Evolutionary conservation across 2,888 invertebrate species (phyloP).

Genomic region (Pterobdella sp.): DNA sequence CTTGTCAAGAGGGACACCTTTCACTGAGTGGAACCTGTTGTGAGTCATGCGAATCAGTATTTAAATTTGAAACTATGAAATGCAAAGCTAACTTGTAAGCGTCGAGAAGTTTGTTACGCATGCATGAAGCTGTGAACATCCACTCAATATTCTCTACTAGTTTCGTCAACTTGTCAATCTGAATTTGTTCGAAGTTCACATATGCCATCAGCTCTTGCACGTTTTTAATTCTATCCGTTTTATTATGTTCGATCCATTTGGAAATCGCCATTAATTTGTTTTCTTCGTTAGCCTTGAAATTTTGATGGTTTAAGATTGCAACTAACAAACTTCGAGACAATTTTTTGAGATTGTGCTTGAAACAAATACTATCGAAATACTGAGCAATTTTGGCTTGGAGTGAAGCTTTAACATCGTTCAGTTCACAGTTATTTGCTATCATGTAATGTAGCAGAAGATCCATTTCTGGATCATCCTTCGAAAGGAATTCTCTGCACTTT

Average conservation of each 20-base stretch:
- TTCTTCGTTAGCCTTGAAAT: neutral
- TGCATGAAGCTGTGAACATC: slow-evolving; percentile 21
- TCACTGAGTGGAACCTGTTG: neutral
- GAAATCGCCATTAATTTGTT: slow-evolving; percentile 20
- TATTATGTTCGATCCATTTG: slow-evolving; percentile 26
- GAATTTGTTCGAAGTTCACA: slow-evolving; percentile 19
- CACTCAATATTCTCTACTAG: slow-evolving; percentile 21
- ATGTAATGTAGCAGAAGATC: slow-evolving; percentile 21
- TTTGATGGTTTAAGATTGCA: slow-evolving; percentile 3
- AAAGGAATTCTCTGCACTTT: slow-evolving; percentile 15
- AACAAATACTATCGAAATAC: slow-evolving; percentile 14
- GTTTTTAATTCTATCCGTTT: slow-evolving; percentile 18
- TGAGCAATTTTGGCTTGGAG: slow-evolving; percentile 9
- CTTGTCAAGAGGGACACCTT: no score
- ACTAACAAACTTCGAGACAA: slow-evolving; percentile 17
- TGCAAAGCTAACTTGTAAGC: slow-evolving; percentile 13
- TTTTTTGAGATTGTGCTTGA: slow-evolving; percentile 14
- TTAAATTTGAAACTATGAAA: neutral
- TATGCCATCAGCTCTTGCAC: slow-evolving; percentile 20
- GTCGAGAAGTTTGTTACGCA: slow-evolving; percentile 19
- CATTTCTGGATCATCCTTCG: neutral
- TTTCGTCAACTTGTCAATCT: neutral
- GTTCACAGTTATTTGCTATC: slow-evolving; percentile 25
- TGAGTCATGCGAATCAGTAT: no score
- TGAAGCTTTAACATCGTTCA: neutral